Conservation (phyloP, 30 jellyfish, hydroid and myxozoan genomes). For the Morbakka virulenta region DNA sequence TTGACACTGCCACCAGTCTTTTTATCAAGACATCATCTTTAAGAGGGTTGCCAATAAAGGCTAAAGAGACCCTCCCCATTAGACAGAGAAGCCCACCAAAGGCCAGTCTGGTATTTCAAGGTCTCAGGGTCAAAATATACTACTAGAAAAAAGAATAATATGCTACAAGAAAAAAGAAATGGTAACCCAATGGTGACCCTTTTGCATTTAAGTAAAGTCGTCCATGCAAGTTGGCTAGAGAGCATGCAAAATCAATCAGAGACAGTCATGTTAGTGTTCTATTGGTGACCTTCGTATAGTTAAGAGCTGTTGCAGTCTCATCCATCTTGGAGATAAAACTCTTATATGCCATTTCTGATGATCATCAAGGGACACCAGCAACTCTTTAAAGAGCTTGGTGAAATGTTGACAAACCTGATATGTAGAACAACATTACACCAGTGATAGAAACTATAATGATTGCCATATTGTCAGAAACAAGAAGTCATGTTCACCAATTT, state of each 20-base stretch:
- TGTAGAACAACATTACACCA: not conserved
- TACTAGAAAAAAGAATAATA: too few relatives aligned
- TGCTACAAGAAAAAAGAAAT: too few relatives aligned
- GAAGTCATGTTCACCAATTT: conserved; percentile 1
- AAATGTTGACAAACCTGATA: conserved; percentile 1
- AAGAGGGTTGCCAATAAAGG: too few relatives aligned
- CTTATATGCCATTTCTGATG: not conserved
- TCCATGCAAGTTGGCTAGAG: conserved; percentile 12
- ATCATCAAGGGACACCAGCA: conserved; percentile 1
- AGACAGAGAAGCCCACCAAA: too few relatives aligned
- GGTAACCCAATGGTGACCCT: too few relatives aligned
- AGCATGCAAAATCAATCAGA: not conserved
- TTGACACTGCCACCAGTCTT: too few relatives aligned
- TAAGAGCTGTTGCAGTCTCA: not conserved
- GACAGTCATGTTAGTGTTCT: not conserved
- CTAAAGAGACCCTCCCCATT: too few relatives aligned
- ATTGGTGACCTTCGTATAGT: not conserved
- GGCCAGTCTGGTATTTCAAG: too few relatives aligned
- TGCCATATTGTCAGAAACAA: conserved; percentile 4
- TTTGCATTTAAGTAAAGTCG: too few relatives aligned
- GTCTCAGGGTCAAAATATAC: too few relatives aligned
- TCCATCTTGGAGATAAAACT: not conserved
- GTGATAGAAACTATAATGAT: not conserved
- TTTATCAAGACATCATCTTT: too few relatives aligned
- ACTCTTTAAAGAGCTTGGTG: conserved; percentile 4